Evolutionary conservation across 2,888 invertebrate species (phyloP).

Genomic region (Sphaerophoria taeniata): DNA sequence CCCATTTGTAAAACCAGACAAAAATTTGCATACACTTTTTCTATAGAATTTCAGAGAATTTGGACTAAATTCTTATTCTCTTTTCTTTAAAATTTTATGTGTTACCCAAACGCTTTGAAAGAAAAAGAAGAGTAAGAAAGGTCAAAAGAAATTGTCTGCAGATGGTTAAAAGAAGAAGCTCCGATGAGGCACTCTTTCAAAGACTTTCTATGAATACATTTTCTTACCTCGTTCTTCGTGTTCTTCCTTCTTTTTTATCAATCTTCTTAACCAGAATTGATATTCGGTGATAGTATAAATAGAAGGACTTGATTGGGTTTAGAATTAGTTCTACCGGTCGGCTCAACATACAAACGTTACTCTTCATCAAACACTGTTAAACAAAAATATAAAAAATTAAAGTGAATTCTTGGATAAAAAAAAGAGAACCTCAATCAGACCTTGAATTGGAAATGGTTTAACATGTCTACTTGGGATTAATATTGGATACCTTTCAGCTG

Average conservation of each 20-base stretch:
- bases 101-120: no score
- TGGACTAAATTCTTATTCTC: conserved; percentile 12
- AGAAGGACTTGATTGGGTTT: conserved; percentile 50
- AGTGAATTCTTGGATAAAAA: conserved; percentile 27
- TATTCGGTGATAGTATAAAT: conserved; percentile 64
- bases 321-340: conserved; percentile 71
- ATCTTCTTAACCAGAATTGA: conserved; percentile 21
- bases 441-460: conserved; percentile 11
- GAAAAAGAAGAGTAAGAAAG: no score
- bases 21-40: conserved; percentile 7
- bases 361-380: conserved; percentile 12
- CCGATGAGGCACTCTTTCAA: no score
- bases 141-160: no score
- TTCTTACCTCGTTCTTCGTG: conserved; percentile 22
- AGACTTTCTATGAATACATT: no score
- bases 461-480: conserved; percentile 20
- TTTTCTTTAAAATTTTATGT: conserved; percentile 14
- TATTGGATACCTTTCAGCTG: background rate
- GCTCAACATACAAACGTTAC: conserved; percentile 50
- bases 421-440: background rate
- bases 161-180: no score
- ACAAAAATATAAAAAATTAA: background rate
- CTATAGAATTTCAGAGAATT: background rate
- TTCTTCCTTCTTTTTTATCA: conserved; percentile 20
- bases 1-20: conserved; percentile 14